These are phyloP conservation scores for Crocodylus rhombifer DNA, from an alignment of 2,797 vertebrate genomes.

Conservation along the genomic window DNA sequence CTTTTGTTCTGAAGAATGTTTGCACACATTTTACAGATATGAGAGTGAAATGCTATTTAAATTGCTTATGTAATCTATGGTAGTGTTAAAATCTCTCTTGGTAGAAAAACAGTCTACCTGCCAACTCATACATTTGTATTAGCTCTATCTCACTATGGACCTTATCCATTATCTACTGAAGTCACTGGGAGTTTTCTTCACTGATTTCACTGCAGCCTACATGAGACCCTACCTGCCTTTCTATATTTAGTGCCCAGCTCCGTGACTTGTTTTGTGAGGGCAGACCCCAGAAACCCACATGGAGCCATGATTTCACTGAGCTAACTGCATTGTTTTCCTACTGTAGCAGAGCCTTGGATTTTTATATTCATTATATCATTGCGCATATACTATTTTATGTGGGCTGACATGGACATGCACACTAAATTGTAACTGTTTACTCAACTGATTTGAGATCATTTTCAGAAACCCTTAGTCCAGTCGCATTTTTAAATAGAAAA, in stretches of 20 bases:
- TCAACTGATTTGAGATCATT: background rate
- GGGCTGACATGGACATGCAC: background rate
- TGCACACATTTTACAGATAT: background rate
- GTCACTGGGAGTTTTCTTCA: background rate
- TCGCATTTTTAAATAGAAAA: background rate
- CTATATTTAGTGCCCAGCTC: background rate
- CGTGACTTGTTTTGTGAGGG: background rate
- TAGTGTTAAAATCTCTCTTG: background rate
- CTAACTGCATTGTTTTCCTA: too few relatives aligned
- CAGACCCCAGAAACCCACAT: background rate
- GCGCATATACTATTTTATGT: background rate
- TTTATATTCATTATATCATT: background rate
- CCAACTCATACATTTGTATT: background rate
- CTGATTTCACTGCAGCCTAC: background rate
- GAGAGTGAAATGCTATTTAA: constrained; percentile 22
- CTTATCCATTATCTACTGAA: background rate
- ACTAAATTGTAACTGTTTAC: background rate
- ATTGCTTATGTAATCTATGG: background rate
- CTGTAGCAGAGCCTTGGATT: background rate
- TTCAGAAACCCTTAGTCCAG: background rate
- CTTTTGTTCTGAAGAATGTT: constrained; percentile 37
- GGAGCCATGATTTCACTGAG: background rate
- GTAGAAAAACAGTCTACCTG: background rate
- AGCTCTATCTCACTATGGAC: background rate
- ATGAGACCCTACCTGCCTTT: background rate